A percentile compares a stretch with the other conserved stretches of the same genome.
phyloP scores from a whole-genome alignment of 1,140 invertebrate genomes.

The Alviniconcha marisindica region DNA sequence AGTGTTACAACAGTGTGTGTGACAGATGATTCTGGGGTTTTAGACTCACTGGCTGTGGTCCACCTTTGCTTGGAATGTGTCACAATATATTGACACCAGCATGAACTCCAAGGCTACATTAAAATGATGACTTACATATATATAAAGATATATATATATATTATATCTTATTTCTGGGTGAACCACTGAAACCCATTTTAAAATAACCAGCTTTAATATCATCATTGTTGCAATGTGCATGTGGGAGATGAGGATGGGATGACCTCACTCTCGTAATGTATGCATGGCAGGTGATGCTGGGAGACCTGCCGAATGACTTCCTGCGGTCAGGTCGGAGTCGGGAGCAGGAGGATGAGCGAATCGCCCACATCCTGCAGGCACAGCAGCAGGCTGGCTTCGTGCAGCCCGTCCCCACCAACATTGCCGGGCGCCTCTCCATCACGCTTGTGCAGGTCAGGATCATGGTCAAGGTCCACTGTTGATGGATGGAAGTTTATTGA shows the following conservation, averaged over 20 bases:
- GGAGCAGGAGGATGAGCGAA: conserved; percentile 86
- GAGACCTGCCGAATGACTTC: conserved; percentile 88
- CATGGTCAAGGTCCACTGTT: neutral
- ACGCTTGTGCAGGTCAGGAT: conserved; percentile 86
- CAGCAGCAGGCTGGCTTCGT: conserved; percentile 82
- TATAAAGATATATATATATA: neutral
- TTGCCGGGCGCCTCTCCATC: conserved; percentile 86
- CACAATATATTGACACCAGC: no score
- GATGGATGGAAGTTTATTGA: no score
- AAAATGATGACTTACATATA: neutral
- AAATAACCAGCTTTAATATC: neutral
- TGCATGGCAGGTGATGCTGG: conserved; percentile 80
- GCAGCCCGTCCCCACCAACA: conserved; percentile 79
- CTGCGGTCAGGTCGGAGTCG: conserved; percentile 81
- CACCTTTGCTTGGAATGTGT: no score
- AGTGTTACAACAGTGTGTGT: no score
- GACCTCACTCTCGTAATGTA: neutral
- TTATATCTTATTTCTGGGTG: no score
- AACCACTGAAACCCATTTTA: no score
- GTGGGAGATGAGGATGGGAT: neutral
- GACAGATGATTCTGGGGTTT: no score
- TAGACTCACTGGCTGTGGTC: no score
- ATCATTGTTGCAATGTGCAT: neutral
- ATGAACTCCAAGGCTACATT: no score
- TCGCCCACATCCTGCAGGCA: conserved; percentile 85